Evolutionary conservation across 2,888 invertebrate genomes (phyloP).

Genomic region (Diadegma fenestrale): DNA sequence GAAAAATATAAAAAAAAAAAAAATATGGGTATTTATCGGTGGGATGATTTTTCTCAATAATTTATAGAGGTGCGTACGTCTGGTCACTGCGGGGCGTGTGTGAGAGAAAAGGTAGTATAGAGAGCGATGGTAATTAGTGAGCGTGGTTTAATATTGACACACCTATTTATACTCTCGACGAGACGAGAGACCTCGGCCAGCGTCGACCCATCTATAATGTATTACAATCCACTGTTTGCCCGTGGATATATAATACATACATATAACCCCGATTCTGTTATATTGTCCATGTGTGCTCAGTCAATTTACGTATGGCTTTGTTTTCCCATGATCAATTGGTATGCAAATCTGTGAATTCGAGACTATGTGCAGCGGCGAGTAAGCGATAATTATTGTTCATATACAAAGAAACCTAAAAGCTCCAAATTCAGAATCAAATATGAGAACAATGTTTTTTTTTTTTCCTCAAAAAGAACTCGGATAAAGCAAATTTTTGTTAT

Average conservation of each 20-base stretch:
- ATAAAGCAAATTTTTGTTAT: not conserved
- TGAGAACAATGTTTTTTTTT: not conserved
- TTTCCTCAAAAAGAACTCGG: not conserved
- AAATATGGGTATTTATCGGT: slow-evolving; percentile 5
- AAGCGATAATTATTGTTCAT: slow-evolving; percentile 21
- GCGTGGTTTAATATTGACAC: slow-evolving; percentile 67
- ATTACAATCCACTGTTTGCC: slow-evolving; percentile 50
- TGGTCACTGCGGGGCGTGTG: slow-evolving; percentile 41
- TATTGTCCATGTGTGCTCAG: slow-evolving; percentile 53
- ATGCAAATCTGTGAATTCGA: slow-evolving; percentile 46
- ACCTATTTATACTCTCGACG: slow-evolving; percentile 60
- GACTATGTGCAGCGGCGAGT: slow-evolving; percentile 21
- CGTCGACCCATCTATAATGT: slow-evolving; percentile 39
- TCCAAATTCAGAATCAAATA: not conserved
- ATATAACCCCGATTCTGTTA: slow-evolving; percentile 42
- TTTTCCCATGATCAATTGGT: slow-evolving; percentile 63
- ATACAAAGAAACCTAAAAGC: not conserved
- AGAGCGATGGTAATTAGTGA: slow-evolving; percentile 61
- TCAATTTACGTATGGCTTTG: slow-evolving; percentile 64
- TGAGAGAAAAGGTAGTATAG: slow-evolving; percentile 8
- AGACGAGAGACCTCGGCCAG: slow-evolving; percentile 40
- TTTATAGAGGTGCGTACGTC: slow-evolving; percentile 43
- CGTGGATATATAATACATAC: slow-evolving; percentile 39
- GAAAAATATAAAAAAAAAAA: slow-evolving; percentile 3
- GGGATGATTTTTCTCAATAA: slow-evolving; percentile 37